These are phyloP conservation scores for Papilio elwesi DNA, from an alignment of 2,888 invertebrate genomes.

Conservation along the genomic window DNA sequence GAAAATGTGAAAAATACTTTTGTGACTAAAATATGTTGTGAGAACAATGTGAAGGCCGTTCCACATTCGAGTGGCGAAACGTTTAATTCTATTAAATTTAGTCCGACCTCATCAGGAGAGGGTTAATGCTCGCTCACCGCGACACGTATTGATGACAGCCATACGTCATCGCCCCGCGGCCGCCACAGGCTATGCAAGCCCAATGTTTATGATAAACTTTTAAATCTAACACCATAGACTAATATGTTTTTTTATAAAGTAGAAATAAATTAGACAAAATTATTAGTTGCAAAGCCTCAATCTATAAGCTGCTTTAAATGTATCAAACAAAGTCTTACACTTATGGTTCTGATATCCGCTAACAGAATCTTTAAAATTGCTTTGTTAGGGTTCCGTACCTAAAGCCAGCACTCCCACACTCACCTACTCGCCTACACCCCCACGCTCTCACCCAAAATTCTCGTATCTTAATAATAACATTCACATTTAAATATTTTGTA, in stretches of 20 bases:
- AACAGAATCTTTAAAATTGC: too few relatives aligned
- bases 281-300: background rate
- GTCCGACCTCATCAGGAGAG: slow-evolving; percentile 73
- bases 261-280: slow-evolving; percentile 10
- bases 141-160: slow-evolving; percentile 73
- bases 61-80: slow-evolving; percentile 48
- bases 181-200: slow-evolving; percentile 23
- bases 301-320: too few relatives aligned
- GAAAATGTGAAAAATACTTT: slow-evolving; percentile 12
- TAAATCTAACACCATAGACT: slow-evolving; percentile 9
- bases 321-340: too few relatives aligned
- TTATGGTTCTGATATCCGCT: too few relatives aligned
- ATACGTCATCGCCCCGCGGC: slow-evolving; percentile 69
- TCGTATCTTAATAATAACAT: too few relatives aligned
- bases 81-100: slow-evolving; percentile 77
- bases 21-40: slow-evolving; percentile 25
- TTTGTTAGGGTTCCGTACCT: too few relatives aligned
- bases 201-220: slow-evolving; percentile 33
- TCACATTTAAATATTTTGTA: too few relatives aligned
- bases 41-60: slow-evolving; percentile 40
- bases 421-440: too few relatives aligned
- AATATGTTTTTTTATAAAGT: slow-evolving; percentile 2
- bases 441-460: too few relatives aligned
- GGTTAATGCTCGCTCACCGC: slow-evolving; percentile 66
- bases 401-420: too few relatives aligned